Evolutionary conservation across 2,888 invertebrate species (phyloP).

Genomic region (Zeuzera pyrina): DNA sequence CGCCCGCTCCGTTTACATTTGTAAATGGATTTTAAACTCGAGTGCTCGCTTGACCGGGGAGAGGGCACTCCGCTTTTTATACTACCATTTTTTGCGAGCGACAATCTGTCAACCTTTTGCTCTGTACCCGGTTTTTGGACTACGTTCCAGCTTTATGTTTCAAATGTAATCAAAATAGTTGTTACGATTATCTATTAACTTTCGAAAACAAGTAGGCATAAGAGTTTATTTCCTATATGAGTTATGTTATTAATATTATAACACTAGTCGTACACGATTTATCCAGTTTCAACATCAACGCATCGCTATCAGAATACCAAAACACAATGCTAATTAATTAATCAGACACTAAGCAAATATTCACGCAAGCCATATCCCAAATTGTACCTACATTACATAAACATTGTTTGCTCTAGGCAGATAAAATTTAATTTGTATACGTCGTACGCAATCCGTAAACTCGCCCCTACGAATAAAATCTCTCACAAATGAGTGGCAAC

Average conservation of each 20-base stretch:
- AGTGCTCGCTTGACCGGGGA: conserved; percentile 18
- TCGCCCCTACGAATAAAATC: conserved; percentile 17
- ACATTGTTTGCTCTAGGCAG: conserved; percentile 26
- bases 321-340: conserved; percentile 17
- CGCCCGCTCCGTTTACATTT: conserved; percentile 36
- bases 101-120: conserved; percentile 12
- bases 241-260: background rate
- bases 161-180: no score
- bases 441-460: background rate
- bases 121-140: background rate
- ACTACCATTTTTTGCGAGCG: conserved; percentile 10
- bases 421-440: conserved; percentile 15
- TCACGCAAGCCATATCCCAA: conserved; percentile 22
- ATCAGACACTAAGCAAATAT: conserved; percentile 25
- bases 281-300: background rate
- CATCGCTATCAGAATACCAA: background rate
- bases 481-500: conserved; percentile 21
- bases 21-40: conserved; percentile 46
- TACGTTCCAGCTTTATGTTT: no score
- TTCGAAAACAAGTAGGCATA: background rate
- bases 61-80: conserved; percentile 11
- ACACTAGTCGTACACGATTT: background rate
- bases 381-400: conserved; percentile 20
- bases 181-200: no score
- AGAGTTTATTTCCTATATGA: no score